Evolutionary conservation across 2,888 invertebrate species (phyloP), one percentile per base, ranked within the genome.

Genomic region (Andrena camellia): DNA sequence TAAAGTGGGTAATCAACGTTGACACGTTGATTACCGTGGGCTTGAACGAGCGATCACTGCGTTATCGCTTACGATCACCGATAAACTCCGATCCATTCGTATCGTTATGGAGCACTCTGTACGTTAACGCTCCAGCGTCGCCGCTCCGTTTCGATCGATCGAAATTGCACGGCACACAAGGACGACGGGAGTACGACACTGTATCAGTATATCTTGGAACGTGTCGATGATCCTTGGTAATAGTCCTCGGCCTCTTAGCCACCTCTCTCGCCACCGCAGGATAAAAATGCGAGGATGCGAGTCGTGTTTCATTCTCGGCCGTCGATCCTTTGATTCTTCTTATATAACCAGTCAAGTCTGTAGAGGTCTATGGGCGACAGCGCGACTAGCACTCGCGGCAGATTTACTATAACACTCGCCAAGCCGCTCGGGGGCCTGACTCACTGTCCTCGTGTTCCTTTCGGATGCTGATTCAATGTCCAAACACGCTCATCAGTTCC

Each of bases 281-380:
- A 88, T 83, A 89, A 89, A 84, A 89, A 79, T 81, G 7, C 48
- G 2, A 13, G 3, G 23, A 68, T 62, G 33, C 84, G 78, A 59
- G 86, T 91, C 88, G 74, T 78, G 77, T 91, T 91, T 88, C 91
- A 85, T 76, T 84, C 86, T 13, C 70, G 75, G 70, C 67, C 84
- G 74, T 78, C 73, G 76, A 79, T 83, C 79, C 76, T 57, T 79
- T 75, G 68, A 81, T 80, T 82, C 68, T 72, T 74, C 78, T 91
- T 90, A 91, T 75, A 63, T 90, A 91, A 91, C 87, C 86, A 90
- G 88, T 89, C 66, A 57, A 17, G 54, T 5, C 5, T 13, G 71
- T 1, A 13, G 17, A 13, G 17, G 29, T 69, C 42, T 63, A 52
- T 75, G 23, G 42, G 72, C 68, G 31, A 29, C n/a, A n/a, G 7